These are phyloP conservation scores for Leptinotarsa defecta DNA, from an alignment of 1,140 invertebrate species.

Conservation along the genomic window DNA sequence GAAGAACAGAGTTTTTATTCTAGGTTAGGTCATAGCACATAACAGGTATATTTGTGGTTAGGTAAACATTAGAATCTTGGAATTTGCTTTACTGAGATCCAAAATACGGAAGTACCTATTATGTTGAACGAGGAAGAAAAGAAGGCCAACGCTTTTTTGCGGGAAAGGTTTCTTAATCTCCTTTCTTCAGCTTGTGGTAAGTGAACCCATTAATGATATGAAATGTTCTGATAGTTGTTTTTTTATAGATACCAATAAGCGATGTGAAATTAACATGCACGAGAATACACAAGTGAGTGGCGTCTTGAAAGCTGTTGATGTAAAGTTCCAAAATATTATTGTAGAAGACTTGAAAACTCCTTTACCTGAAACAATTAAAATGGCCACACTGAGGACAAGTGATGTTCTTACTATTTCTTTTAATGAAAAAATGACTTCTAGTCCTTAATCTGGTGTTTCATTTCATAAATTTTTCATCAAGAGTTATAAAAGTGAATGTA, in stretches of 20 bases:
- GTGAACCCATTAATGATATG: neutral
- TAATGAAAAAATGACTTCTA: neutral
- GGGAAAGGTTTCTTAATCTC: slow-evolving; percentile 46
- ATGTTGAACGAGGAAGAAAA: slow-evolving; percentile 20
- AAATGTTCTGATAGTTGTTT: slow-evolving; percentile 28
- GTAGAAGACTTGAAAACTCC: slow-evolving; percentile 47
- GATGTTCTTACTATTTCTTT: slow-evolving; percentile 43
- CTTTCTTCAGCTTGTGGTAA: slow-evolving; percentile 45
- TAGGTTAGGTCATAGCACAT: too few relatives aligned
- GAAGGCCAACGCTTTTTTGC: slow-evolving; percentile 43
- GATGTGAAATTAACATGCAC: slow-evolving; percentile 44
- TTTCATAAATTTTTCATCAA: too few relatives aligned
- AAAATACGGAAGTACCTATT: slow-evolving; percentile 8
- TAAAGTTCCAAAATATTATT: slow-evolving; percentile 46
- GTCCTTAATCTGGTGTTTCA: too few relatives aligned
- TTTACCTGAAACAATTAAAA: slow-evolving; percentile 29
- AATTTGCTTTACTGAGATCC: too few relatives aligned
- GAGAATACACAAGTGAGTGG: slow-evolving; percentile 43
- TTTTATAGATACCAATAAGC: slow-evolving; percentile 32
- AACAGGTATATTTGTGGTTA: too few relatives aligned
- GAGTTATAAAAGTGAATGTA: too few relatives aligned
- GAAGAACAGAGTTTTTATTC: too few relatives aligned
- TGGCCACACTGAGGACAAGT: slow-evolving; percentile 43
- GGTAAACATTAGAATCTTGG: too few relatives aligned
- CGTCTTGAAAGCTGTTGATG: slow-evolving; percentile 45